These are phyloP conservation scores for Druceiella hillmani DNA, from an alignment of 2,888 invertebrate genomes.

Conservation along the genomic window DNA sequence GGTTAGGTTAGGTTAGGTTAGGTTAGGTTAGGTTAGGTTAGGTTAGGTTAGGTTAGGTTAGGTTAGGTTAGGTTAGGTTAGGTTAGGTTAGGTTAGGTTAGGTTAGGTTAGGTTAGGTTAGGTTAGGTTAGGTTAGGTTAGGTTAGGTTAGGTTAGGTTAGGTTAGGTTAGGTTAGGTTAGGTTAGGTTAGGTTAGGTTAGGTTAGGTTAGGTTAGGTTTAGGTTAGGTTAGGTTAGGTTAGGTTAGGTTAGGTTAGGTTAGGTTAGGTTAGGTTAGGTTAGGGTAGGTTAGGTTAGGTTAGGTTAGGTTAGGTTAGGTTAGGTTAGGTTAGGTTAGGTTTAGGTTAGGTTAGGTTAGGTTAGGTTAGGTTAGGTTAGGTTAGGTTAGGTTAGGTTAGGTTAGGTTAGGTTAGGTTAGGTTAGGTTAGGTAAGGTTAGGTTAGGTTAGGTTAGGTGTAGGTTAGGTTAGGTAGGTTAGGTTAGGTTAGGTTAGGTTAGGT, in stretches of 20 bases:
- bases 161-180: too few relatives aligned
- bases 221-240: too few relatives aligned
- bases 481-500: constrained; percentile 9
- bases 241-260: constrained; percentile 11
- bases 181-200: too few relatives aligned
- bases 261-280: constrained; percentile 8
- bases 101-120: too few relatives aligned
- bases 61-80: constrained; percentile 8
- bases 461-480: constrained; percentile 6
- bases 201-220: constrained; percentile 9
- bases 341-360: constrained; percentile 9
- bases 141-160: too few relatives aligned
- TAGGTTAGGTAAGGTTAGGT: constrained; percentile 9
- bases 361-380: constrained; percentile 8
- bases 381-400: constrained; percentile 10
- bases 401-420: constrained; percentile 8
- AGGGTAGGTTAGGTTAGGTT: constrained; percentile 8
- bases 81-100: constrained; percentile 9
- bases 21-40: constrained; percentile 8
- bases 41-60: constrained; percentile 4
- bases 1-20: constrained; percentile 9
- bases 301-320: constrained; percentile 13
- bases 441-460: constrained; percentile 7
- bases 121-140: too few relatives aligned
- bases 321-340: constrained; percentile 14